Evolutionary conservation across 2,888 invertebrate genomes (phyloP), one percentile per base, ranked within the genome.

Genomic region (Lagria hirta): DNA sequence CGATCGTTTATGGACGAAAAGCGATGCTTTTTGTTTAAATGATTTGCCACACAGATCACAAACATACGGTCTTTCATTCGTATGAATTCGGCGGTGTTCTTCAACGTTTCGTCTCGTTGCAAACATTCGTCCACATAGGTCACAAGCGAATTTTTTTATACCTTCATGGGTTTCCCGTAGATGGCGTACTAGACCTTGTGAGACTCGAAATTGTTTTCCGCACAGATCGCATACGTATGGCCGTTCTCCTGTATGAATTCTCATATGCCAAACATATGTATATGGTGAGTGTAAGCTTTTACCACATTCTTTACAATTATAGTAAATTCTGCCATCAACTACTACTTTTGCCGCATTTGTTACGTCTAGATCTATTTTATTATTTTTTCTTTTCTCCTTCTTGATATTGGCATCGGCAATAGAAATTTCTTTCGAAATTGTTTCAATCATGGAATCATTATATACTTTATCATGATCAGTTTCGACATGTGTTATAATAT

Each of bases 211-310:
- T 60, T 78, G 78, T 54, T 80, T 81, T 2, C 82, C 83, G 62
- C 83, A 83, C 11, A 81, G 60, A 63, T 83, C 81, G 58, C 83
- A 83, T 1, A 80, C 78, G 65, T 78, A 82, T 1, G 82, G 80
- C 28, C 80, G 72, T 66, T 82, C 83, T 2, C 82, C 82, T 4
- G 82, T 79, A 62, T 83, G 83, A 38, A 82, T 82, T 7, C 82
- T 72, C 60, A 74, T 71, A 60, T 83, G 83, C 72, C 77, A 79
- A 24, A 77, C 66, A 58, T 78, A 82, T 0, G 82, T 81, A 63
- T 82, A 81, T 2, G 79, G 69, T 0, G 82, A 80, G 55, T 78
- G 76, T 13, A 83, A 66, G 47, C 73, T 75, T 61, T 80, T 80
- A 0, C 77, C 77, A 60, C 83, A 83, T 8, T 73, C 67, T 23